Base-by-base conservation (phyloP, 2,888 invertebrate genomes). In the Sinhomidia bicolor region DNA sequence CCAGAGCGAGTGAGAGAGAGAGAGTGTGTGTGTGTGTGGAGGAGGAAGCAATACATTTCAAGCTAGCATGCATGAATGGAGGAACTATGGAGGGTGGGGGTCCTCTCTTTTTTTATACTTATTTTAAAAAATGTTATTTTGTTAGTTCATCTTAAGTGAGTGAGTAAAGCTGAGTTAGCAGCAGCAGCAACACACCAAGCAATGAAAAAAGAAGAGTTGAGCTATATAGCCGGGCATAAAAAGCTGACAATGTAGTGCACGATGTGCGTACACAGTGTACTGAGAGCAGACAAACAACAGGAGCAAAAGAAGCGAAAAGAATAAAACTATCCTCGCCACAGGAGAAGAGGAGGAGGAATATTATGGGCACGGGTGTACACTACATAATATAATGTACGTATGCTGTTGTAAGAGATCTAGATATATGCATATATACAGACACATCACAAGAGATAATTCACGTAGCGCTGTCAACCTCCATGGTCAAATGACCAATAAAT, bases 401-500 rank as follows among this genome's bases (percentile, higher is more conserved):
- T n/a, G n/a, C n/a, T n/a, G 26, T 23, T 62, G 57, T 23, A 57
- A 32, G 9, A 79, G 54, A 57, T 9, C n/a, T n/a, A 36, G 36
- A 51, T 32, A 54, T 26, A 81, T 44, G 17, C 20, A 57, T 32
- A n/a, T 32, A 65, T 60, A 29, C 68, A 71, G 74, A 65, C 71
- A 60, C 51, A 51, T 54, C 71, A 60, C 83, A 57, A 44, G 60
- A 84, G 83, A 84, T 84, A 84, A 84, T 84, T 84, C 83, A 84
- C 83, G 74, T 54, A 74, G 74, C 74, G 83, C 83, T 84, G 83
- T 84, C 83, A 84, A 84, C 83, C 83, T 84, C 83, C 83, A 84
- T 84, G 83, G 83, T 84, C 83, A 84, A 84, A 84, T 84, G 83
- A 74, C 83, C 83, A 84, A 84, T 84, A 84, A 84, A 84, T 84